A percentile compares a stretch with the other conserved stretches of the same genome.
phyloP scores from a whole-genome alignment of 2,797 vertebrate species.

The Hippocampus kuda region DNA sequence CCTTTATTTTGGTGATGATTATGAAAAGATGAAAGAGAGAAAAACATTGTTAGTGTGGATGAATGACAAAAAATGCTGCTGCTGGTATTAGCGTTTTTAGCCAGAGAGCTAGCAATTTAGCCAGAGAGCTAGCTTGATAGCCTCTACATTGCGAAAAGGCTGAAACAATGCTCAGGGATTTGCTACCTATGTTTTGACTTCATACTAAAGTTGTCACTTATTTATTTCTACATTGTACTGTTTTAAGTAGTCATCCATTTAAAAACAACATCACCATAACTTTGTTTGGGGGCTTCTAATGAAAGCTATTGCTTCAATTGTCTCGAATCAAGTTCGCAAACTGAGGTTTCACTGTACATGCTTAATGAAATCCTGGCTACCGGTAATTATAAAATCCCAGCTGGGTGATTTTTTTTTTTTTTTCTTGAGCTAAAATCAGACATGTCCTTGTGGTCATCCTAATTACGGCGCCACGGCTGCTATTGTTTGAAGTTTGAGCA shows the following conservation, averaged over 20 bases:
- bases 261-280: neutral
- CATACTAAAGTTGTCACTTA: neutral
- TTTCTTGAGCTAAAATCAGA: neutral
- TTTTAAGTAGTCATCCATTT: neutral
- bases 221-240: neutral
- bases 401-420: neutral
- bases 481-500: slow-evolving; percentile 23
- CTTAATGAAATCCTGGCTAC: neutral
- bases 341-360: neutral
- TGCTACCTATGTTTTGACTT: neutral
- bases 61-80: neutral
- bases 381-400: neutral
- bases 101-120: too few species aligned
- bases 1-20: too few species aligned
- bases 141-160: neutral
- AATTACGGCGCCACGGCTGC: slow-evolving; percentile 8
- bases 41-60: neutral
- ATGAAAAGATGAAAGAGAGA: neutral
- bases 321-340: neutral
- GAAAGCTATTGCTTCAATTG: neutral
- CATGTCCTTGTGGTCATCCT: slow-evolving; percentile 3
- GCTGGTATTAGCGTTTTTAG: too few species aligned
- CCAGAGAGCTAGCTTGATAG: too few species aligned
- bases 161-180: neutral
- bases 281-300: neutral